Evolutionary conservation across 2,888 invertebrate genomes (phyloP).

Genomic region (Volucella zonaria): DNA sequence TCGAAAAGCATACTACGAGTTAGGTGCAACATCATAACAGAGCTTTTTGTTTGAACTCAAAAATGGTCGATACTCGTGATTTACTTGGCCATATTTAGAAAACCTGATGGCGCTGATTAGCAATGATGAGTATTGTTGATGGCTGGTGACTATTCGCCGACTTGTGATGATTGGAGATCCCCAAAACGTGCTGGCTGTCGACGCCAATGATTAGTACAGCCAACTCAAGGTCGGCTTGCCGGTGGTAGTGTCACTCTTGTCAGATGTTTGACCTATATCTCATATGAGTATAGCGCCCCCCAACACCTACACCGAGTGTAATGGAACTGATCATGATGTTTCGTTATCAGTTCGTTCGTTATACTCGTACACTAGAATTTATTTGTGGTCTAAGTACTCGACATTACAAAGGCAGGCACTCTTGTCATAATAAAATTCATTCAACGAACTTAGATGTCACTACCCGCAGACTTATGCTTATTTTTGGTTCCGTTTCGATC

Average conservation of each 20-base stretch:
- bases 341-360: slow-evolving; percentile 6
- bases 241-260: slow-evolving; percentile 27
- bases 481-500: slow-evolving; percentile 45
- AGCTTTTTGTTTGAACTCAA: slow-evolving; percentile 21
- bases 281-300: neutral
- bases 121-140: neutral
- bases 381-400: too few relatives aligned
- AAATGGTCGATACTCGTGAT: neutral
- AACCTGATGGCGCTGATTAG: neutral
- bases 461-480: slow-evolving; percentile 16
- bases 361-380: too few relatives aligned
- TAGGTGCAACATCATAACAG: neutral
- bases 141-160: too few relatives aligned
- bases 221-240: slow-evolving; percentile 64
- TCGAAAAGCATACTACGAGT: slow-evolving; percentile 9
- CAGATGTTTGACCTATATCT: slow-evolving; percentile 50
- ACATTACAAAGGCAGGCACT: neutral
- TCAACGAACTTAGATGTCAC: slow-evolving; percentile 28
- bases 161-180: slow-evolving; percentile 5
- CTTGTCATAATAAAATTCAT: slow-evolving; percentile 3
- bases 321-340: neutral
- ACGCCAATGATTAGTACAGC: slow-evolving; percentile 42
- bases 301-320: slow-evolving; percentile 4
- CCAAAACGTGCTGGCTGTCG: slow-evolving; percentile 46
- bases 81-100: slow-evolving; percentile 1